Evolutionary conservation across 2,797 vertebrate genomes (phyloP).

Genomic region (Xenops minutus): DNA sequence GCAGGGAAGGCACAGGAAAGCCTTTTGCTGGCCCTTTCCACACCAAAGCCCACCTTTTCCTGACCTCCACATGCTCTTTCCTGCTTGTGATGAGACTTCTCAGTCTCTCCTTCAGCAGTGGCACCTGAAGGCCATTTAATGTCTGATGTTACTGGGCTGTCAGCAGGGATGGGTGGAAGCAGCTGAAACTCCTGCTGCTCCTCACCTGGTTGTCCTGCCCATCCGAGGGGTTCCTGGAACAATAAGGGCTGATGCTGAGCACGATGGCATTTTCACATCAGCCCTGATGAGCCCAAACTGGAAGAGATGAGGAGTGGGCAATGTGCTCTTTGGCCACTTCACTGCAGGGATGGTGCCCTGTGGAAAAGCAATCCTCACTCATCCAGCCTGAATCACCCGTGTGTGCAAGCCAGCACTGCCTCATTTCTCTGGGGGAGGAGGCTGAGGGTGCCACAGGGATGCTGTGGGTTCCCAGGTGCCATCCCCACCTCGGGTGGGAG

Average conservation of each 20-base stretch:
- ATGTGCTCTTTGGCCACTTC: accelerated
- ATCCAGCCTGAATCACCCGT: accelerated
- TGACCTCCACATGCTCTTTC: accelerated
- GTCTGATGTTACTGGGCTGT: neutral
- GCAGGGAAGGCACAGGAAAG: neutral
- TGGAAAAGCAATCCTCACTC: neutral
- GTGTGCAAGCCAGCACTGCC: neutral
- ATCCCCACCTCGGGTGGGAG: accelerated
- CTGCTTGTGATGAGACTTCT: accelerated
- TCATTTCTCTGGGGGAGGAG: neutral
- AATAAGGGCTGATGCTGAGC: neutral
- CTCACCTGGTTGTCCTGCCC: neutral
- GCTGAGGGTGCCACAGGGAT: neutral
- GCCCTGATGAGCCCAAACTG: neutral
- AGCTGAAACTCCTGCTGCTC: neutral
- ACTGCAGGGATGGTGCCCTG: accelerated
- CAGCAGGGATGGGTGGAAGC: accelerated
- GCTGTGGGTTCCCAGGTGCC: neutral
- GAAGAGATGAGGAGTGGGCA: neutral
- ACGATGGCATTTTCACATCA: accelerated
- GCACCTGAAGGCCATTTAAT: accelerated
- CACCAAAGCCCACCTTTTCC: neutral
- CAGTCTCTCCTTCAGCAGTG: neutral
- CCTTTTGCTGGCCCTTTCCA: neutral
- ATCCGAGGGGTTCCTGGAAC: neutral